Percentiles rank a stretch among this genome's conserved stretches.
These are phyloP conservation scores for Alfaro cultratus DNA, from an alignment of 2,797 vertebrate species.

Conservation along the genomic window DNA sequence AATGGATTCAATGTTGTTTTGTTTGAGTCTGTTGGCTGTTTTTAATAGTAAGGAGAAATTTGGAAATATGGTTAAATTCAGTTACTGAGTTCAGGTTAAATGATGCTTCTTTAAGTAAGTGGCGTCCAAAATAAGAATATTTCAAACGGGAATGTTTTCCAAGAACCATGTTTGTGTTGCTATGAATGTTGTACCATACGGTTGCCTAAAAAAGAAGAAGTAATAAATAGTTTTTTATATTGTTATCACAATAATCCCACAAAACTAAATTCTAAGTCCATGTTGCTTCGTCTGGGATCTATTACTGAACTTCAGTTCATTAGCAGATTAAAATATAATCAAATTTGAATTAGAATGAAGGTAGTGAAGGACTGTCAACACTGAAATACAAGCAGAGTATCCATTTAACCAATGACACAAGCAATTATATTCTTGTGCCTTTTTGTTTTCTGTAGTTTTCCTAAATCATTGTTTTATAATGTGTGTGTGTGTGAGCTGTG, in stretches of 20 bases:
- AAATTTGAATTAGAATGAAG: constrained; percentile 59
- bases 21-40: not conserved
- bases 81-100: too few species aligned
- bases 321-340: constrained; percentile 52
- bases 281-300: not conserved
- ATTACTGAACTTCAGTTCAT: constrained; percentile 24
- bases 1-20: not conserved
- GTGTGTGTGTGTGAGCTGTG: not conserved
- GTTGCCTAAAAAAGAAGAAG: too few species aligned
- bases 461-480: constrained; percentile 8
- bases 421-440: constrained; percentile 2
- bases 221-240: too few species aligned
- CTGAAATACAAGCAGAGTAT: constrained; percentile 30
- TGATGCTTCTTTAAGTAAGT: too few species aligned
- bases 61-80: not conserved
- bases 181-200: too few species aligned
- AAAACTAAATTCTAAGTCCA: too few species aligned
- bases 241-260: too few species aligned
- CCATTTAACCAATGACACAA: constrained; percentile 9
- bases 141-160: too few species aligned
- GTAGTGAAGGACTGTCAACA: constrained; percentile 32
- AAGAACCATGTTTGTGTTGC: too few species aligned
- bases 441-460: not conserved
- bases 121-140: too few species aligned
- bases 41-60: not conserved